Conservation (phyloP, 1,140 invertebrate species). For the Oncopodura yosiiana region DNA sequence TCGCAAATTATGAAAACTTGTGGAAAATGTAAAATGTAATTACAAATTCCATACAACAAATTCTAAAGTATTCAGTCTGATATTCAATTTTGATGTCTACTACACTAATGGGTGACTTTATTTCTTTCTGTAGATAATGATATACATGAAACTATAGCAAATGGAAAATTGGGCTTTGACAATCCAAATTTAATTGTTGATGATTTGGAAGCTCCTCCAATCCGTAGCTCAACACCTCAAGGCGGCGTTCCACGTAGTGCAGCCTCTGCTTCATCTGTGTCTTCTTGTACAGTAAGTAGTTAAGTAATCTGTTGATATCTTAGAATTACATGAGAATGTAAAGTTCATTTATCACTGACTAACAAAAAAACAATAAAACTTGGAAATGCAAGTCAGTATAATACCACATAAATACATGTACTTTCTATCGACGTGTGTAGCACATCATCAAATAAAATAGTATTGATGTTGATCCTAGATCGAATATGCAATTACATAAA, state of each 20-base stretch:
- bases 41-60: background rate
- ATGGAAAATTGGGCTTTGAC: conserved; percentile 13
- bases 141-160: background rate
- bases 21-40: background rate
- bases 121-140: too few species aligned
- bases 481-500: too few species aligned
- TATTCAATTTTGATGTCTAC: background rate
- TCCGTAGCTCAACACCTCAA: background rate
- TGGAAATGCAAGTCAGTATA: background rate
- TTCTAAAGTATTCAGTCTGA: background rate
- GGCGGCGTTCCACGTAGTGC: background rate
- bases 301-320: background rate
- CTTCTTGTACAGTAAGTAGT: background rate
- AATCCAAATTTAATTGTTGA: conserved; percentile 28
- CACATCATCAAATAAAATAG: too few species aligned
- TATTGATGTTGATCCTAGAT: too few species aligned
- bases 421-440: too few species aligned
- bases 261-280: background rate
- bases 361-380: background rate
- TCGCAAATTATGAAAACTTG: background rate
- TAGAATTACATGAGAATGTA: background rate
- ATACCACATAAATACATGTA: too few species aligned
- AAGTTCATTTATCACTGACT: background rate
- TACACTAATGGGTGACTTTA: too few species aligned
- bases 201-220: background rate